Evolutionary conservation across 35 echinoderm and acorn worm species (phyloP).

Genomic region (Apostichopus parvimensis): DNA sequence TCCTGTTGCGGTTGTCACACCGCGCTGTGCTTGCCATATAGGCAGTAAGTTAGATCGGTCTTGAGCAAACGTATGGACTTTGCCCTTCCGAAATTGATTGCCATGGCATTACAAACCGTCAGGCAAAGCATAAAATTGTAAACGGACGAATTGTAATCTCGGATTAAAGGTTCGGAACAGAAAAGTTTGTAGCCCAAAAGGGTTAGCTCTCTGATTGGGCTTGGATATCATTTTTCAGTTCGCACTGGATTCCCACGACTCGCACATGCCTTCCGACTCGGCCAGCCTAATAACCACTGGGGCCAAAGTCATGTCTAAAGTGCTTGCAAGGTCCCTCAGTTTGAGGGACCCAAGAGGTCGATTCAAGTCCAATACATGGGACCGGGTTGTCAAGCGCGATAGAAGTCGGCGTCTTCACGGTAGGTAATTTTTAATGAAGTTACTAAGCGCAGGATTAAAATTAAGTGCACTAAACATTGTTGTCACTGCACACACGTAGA

Average conservation of each 20-base stretch:
- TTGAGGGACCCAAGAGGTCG: slow-evolving; percentile 70
- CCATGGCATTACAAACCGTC: slow-evolving; percentile 13
- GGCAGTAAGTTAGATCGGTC: not conserved
- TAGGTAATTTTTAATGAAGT: slow-evolving; percentile 16
- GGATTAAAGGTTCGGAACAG: not conserved
- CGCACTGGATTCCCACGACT: slow-evolving; percentile 23
- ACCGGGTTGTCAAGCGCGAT: slow-evolving; percentile 63
- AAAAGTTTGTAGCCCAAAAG: not conserved
- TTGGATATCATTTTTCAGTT: slow-evolving; percentile 32
- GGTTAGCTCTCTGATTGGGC: not conserved
- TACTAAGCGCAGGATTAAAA: too few relatives aligned
- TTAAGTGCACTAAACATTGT: too few relatives aligned
- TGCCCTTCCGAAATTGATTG: slow-evolving; percentile 35
- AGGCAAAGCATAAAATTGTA: not conserved
- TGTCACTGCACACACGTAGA: too few relatives aligned
- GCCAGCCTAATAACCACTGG: slow-evolving; percentile 31
- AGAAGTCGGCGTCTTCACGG: slow-evolving; percentile 66
- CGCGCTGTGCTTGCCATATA: too few relatives aligned
- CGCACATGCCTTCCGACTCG: slow-evolving; percentile 39
- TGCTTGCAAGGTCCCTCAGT: slow-evolving; percentile 71
- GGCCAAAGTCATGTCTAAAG: slow-evolving; percentile 71
- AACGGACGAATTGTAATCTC: slow-evolving; percentile 24
- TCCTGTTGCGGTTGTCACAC: too few relatives aligned
- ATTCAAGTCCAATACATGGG: slow-evolving; percentile 77
- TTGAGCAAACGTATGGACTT: not conserved